Evolutionary conservation across 2,797 vertebrate species (phyloP), one percentile per base, ranked within the genome.

Genomic region (Orestias chungarensis): DNA sequence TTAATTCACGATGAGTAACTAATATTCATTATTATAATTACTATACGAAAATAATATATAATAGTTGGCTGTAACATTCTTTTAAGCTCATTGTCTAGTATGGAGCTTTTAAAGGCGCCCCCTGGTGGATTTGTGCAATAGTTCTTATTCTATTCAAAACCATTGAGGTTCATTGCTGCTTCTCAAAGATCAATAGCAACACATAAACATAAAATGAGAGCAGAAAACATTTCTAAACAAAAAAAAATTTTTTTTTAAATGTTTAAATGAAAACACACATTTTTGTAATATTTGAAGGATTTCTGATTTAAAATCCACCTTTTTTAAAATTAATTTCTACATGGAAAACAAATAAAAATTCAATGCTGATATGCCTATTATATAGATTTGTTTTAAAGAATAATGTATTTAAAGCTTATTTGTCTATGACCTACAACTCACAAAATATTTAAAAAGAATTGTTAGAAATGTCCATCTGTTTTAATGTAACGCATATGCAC

Each of bases 121-220:
- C 62, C 82, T 38, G 82, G 84, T 84, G 87, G 81, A 25, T 3
- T 14, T 14, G 25, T 44, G 35, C 1, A 40, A 40, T 17, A 14
- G 7, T 5, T 1, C 35, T 0, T 18, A 27, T 18, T 15, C 14
- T 3, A 3, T 23, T 43, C 1, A 43, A 20, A 55, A 49, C 6
- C 40, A 40, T 46, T 47, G 29, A 25, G 14, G 17, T 50, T 35
- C 14, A 35, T 25, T 29, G 11, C 20, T 67, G 44, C 25, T 38
- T 38, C 4, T 38, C 14, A 44, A 17, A 17, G 7, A 50, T 38
- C 12, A 50, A 25, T 15, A 50, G 31, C 47, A 15, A 12, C 6
- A 18, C 1, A 0, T 38, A 23, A n/a, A n/a, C n/a, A n/a, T n/a
- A n/a, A n/a, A n/a, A n/a, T n/a, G n/a, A n/a, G n/a, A n/a, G n/a